phyloP scores from a whole-genome alignment of 2,113 vertebrate species.

The Esox niger region DNA sequence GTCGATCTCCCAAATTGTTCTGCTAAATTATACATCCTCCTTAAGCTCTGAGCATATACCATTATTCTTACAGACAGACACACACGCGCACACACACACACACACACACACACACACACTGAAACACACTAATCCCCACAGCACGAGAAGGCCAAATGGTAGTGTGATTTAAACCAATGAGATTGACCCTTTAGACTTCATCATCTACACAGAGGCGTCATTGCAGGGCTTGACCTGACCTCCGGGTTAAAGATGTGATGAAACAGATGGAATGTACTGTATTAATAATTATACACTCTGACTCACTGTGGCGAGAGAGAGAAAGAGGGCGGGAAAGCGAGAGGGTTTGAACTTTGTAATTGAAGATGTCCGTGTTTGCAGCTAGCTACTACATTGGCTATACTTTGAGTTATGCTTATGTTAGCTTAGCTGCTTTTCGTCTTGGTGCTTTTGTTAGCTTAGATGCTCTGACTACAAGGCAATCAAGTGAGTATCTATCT shows the following conservation, averaged over 20 bases:
- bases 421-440: background rate
- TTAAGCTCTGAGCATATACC: constrained; percentile 59
- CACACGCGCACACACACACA: constrained; percentile 20
- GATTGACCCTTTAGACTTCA: constrained; percentile 36
- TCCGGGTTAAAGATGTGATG: constrained; percentile 41
- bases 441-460: background rate
- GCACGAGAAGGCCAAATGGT: constrained; percentile 8
- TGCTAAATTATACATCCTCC: constrained; percentile 62
- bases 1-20: constrained; percentile 57
- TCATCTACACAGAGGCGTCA: constrained; percentile 14
- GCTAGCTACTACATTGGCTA: background rate
- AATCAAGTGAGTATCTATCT: background rate
- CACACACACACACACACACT: constrained; percentile 29
- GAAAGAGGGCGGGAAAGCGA: background rate
- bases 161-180: constrained; percentile 41
- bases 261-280: too few relatives aligned
- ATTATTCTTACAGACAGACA: constrained; percentile 53
- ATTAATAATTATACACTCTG: too few relatives aligned
- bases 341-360: background rate
- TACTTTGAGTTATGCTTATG: background rate
- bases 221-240: constrained; percentile 31
- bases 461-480: background rate
- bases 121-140: constrained; percentile 42
- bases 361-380: background rate
- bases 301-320: background rate